Conservation (phyloP, 2,888 invertebrate species). For the Pyrrhosoma nymphula region DNA sequence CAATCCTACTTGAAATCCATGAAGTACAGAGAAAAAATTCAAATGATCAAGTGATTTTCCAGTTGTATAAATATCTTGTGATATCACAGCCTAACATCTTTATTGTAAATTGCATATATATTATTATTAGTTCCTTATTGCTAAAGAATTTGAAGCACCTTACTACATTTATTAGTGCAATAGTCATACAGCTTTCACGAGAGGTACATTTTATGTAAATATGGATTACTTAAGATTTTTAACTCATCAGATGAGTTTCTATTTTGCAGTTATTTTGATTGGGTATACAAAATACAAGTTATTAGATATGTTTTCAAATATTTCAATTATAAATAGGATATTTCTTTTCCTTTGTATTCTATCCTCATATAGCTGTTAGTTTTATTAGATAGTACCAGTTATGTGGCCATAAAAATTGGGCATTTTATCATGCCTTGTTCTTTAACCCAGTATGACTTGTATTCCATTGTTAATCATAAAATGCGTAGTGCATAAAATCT, state of each 20-base stretch:
- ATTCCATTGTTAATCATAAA: not conserved
- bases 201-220: not conserved
- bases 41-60: not conserved
- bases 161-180: not conserved
- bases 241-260: not conserved
- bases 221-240: not conserved
- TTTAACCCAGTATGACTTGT: not conserved
- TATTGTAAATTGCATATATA: not conserved
- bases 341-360: not conserved
- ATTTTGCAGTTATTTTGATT: not conserved
- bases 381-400: not conserved
- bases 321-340: not conserved
- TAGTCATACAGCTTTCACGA: not conserved
- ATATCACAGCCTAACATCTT: not conserved
- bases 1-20: not conserved
- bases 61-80: not conserved
- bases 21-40: not conserved
- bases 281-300: not conserved
- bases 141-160: not conserved
- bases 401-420: not conserved
- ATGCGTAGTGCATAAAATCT: not conserved
- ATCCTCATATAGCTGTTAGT: not conserved
- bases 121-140: slow-evolving; percentile 15
- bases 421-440: not conserved
- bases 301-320: not conserved